Base-by-base conservation (phyloP, 92 coral and sea anemone genomes). In the Actinernus sp. region DNA sequence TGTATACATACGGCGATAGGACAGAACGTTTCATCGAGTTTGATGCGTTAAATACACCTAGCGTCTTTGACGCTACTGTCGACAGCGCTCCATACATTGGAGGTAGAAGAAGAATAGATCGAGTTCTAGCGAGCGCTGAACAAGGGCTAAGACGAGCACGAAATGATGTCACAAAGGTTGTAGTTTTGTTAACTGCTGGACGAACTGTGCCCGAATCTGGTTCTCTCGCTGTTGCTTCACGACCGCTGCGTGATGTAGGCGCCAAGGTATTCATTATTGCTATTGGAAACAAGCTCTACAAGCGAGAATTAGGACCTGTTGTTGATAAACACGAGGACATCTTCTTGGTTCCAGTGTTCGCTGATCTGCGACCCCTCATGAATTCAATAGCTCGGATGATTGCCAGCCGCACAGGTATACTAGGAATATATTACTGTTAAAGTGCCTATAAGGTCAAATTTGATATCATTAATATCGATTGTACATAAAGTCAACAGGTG, bases 121-220 rank as follows among this genome's bases (percentile, higher is more conserved):
- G 34, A 26, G 96, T 91, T 11, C 58, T 89, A 9, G 81, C 74
- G 21, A 58, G 47, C 3, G 88, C 91, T 2, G 49, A 44, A 40
- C 45, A 64, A 20, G 46, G 63, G 2, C 31, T 84, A 45, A 48
- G 46, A 9, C 68, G 59, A 23, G 81, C 70, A n/a, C 83, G 85
- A 20, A 55, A 68, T 31, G 61, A 69, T 16, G 88, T 71, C 13
- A 76, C 87, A 0, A 92, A 85, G 49, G 55, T 90, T 46, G 82
- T 83, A n/a, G 69, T 93, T 55, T 85, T 93, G 6, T 61, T 93
- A 25, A 90, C 98, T 16, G 81, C 92, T 14, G 98, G 98, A 27
- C 57, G 68, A 36, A 81, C 81, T 21, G 58, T 62, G 17, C 44
- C 81, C 10, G 84, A 61, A 36, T 37, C 69, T 13, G 48, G 31